A percentile compares a stretch with the other conserved stretches of the same genome.
Evolutionary conservation across 2,113 vertebrate genomes (phyloP).

Genomic region (Hemibagrus wyckioides): DNA sequence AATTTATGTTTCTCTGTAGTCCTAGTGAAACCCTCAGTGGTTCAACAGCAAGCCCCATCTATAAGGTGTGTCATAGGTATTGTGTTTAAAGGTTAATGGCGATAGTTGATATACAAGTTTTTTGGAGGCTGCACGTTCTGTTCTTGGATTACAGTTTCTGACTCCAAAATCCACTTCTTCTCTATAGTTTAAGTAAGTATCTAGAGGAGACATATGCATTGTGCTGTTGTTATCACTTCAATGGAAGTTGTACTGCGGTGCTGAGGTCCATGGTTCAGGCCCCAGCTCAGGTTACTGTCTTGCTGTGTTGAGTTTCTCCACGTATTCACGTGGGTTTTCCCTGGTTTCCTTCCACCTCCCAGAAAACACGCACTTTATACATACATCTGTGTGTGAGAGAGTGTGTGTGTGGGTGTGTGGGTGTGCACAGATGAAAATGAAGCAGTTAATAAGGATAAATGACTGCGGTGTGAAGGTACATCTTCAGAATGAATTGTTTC

Average conservation of each 20-base stretch:
- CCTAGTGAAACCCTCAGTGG: not conserved
- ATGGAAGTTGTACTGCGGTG: not conserved
- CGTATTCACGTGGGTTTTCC: not conserved
- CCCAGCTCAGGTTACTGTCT: not conserved
- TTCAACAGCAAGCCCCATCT: not conserved
- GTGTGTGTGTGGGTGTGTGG: not conserved
- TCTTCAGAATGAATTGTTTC: not conserved
- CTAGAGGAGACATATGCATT: not conserved
- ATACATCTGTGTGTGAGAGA: not conserved
- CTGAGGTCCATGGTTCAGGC: not conserved
- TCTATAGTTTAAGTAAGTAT: not conserved
- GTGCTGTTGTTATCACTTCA: not conserved
- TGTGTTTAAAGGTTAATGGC: not conserved
- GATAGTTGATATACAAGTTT: not conserved
- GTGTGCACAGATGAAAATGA: not conserved
- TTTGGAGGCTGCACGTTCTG: not conserved
- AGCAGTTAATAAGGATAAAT: too few species aligned
- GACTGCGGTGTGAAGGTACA: not conserved
- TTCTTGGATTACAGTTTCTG: conserved; percentile 7
- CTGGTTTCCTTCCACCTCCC: not conserved
- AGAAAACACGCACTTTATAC: not conserved
- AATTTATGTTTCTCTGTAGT: not conserved
- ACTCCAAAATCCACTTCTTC: not conserved
- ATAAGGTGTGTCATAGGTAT: not conserved
- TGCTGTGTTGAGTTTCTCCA: not conserved